A percentile compares a stretch with the other conserved stretches of the same genome.
Evolutionary conservation across 1,140 invertebrate genomes (phyloP).

Genomic region (Papilio helenus): DNA sequence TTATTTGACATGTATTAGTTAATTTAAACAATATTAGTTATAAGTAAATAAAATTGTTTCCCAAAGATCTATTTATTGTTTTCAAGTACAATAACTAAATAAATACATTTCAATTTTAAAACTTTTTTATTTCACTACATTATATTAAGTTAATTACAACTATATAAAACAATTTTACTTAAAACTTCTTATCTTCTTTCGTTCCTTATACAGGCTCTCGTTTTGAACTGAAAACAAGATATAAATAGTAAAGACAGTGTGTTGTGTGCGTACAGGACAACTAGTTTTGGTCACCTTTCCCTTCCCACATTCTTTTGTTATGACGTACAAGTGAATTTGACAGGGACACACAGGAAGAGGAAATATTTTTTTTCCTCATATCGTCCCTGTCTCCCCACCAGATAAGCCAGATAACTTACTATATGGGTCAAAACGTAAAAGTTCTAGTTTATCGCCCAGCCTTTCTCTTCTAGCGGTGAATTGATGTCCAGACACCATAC

Average conservation of each 20-base stretch:
- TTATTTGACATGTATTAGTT: neutral
- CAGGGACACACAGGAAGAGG: too few species aligned
- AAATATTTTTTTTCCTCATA: too few species aligned
- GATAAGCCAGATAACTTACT: slow-evolving; percentile 68
- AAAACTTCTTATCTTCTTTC: slow-evolving; percentile 86
- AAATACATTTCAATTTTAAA: slow-evolving; percentile 60
- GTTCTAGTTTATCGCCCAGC: slow-evolving; percentile 90
- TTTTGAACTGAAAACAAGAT: slow-evolving; percentile 85
- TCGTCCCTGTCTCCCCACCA: too few species aligned
- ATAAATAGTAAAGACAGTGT: slow-evolving; percentile 19
- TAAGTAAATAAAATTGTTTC: slow-evolving; percentile 65
- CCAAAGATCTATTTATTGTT: slow-evolving; percentile 76
- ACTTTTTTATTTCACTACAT: slow-evolving; percentile 42
- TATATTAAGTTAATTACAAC: slow-evolving; percentile 24
- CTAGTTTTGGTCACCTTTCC: too few species aligned
- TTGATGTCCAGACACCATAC: slow-evolving; percentile 89
- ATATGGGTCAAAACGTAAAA: slow-evolving; percentile 89
- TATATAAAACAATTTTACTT: slow-evolving; percentile 52
- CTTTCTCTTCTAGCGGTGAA: slow-evolving; percentile 86
- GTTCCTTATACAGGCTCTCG: slow-evolving; percentile 85
- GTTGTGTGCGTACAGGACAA: too few species aligned
- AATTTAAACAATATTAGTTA: slow-evolving; percentile 44
- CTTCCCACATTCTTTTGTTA: too few species aligned
- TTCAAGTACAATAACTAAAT: slow-evolving; percentile 73
- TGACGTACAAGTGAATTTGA: too few species aligned